Evolutionary conservation across 2,888 invertebrate species (phyloP), one percentile per base, ranked within the genome.

Genomic region (Lithodes maja): DNA sequence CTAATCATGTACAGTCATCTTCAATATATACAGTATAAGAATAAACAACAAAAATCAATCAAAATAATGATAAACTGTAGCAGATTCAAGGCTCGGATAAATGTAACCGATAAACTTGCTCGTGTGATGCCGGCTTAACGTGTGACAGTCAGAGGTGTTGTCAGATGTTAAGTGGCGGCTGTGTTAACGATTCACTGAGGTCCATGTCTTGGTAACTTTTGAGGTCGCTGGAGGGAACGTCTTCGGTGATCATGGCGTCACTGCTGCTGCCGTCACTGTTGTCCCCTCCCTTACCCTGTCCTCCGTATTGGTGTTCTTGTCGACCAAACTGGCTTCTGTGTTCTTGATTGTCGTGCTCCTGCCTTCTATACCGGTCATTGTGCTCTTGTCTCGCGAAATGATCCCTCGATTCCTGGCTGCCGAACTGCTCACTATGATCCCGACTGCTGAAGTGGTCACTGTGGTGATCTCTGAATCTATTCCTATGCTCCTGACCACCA

Each of bases 221-320:
- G 80, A 88, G 85, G 81, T 90, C 87, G 49, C 53, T 79, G 3
- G 86, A 15, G 12, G 90, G 90, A 9, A 88, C 88, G 53, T 90
- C 90, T 69, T 90, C 90, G 2, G 90, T 90, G 53, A 90, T 85
- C 90, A 90, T 90, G 71, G 90, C 90, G 71, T 90, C 90, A 17
- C 85, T 88, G 81, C 90, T 90, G 82, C 86, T 83, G 15, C 83
- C 88, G 33, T 86, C 86, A 50, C 90, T 89, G 9, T 84, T 88
- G 75, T 88, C 88, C 2, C 17, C 83, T 15, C 86, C 82, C 74
- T 86, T 86, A n/a, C 54, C 86, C 17, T 78, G 85, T n/a, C 68
- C 68, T 1, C 55, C 68, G 53, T 69, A 87, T 7, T 61, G 69
- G 49, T 77, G 77, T 50, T 77, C 77, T 77, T 50, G 33, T 3